Conservation (phyloP, 1,140 invertebrate species). For the Vanessa atalanta region DNA sequence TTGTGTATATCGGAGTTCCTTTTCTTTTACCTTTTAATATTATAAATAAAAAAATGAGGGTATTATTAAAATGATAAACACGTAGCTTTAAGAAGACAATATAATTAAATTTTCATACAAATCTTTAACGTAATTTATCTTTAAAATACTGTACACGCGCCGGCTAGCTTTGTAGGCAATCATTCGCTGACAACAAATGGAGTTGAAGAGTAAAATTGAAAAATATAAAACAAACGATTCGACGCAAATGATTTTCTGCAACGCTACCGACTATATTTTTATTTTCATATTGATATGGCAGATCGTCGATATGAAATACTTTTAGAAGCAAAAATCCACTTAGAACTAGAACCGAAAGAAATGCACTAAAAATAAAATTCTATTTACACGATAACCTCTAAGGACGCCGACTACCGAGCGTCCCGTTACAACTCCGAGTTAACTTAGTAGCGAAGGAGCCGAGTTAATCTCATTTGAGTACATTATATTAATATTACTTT, state of each 20-base stretch:
- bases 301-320: constrained; percentile 80
- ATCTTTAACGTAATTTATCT: constrained; percentile 80
- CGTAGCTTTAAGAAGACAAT: constrained; percentile 77
- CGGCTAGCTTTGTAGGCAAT: constrained; percentile 63
- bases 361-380: constrained; percentile 71
- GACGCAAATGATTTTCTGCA: constrained; percentile 66
- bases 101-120: constrained; percentile 81
- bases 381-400: constrained; percentile 64
- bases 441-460: constrained; percentile 56
- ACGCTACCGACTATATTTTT: constrained; percentile 65
- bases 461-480: constrained; percentile 77
- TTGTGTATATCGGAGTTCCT: too few species aligned
- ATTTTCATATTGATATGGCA: constrained; percentile 80
- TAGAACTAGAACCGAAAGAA: constrained; percentile 70
- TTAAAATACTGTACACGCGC: constrained; percentile 79
- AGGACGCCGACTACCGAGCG: constrained; percentile 51
- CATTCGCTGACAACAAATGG: constrained; percentile 53
- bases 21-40: too few species aligned
- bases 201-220: constrained; percentile 11
- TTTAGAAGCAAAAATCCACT: constrained; percentile 68
- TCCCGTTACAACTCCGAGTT: constrained; percentile 50
- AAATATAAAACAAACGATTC: constrained; percentile 38
- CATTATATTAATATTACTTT: constrained; percentile 59
- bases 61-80: constrained; percentile 59
- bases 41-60: background rate